Conservation (phyloP, 2,888 invertebrate species). For the Zootermopsis nevadensis region DNA sequence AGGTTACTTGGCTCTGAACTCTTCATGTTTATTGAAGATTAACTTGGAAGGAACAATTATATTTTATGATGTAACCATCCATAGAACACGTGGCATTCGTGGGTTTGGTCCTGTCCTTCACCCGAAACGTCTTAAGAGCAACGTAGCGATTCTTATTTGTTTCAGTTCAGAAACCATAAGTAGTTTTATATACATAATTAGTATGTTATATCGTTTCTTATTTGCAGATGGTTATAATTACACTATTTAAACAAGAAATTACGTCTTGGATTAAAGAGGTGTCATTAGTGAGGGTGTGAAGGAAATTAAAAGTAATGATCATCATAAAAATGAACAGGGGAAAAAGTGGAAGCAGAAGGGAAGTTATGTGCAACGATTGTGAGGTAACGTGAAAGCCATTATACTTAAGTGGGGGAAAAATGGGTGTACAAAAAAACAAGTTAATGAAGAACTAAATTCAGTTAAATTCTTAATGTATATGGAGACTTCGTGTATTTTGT, state of each 20-base stretch:
- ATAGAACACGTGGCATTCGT: too few relatives aligned
- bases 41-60: too few relatives aligned
- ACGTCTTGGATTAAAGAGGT: neutral
- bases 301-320: conserved; percentile 16
- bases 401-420: neutral
- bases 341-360: neutral
- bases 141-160: neutral
- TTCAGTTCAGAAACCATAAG: neutral
- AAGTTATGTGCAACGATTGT: neutral
- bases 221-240: neutral
- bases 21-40: too few relatives aligned
- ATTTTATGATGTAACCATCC: too few relatives aligned
- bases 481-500: too few relatives aligned
- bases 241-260: conserved; percentile 8
- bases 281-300: conserved; percentile 1
- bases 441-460: too few relatives aligned
- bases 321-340: neutral
- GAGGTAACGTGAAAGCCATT: neutral
- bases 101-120: neutral
- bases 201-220: conserved; percentile 6
- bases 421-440: neutral
- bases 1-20: too few relatives aligned
- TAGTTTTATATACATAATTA: conserved; percentile 10
- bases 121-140: neutral
- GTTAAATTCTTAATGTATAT: too few relatives aligned